Percentiles rank a stretch among this genome's conserved stretches.
These are phyloP conservation scores for Venturia canescens DNA, from an alignment of 1,140 invertebrate species.

Conservation along the genomic window DNA sequence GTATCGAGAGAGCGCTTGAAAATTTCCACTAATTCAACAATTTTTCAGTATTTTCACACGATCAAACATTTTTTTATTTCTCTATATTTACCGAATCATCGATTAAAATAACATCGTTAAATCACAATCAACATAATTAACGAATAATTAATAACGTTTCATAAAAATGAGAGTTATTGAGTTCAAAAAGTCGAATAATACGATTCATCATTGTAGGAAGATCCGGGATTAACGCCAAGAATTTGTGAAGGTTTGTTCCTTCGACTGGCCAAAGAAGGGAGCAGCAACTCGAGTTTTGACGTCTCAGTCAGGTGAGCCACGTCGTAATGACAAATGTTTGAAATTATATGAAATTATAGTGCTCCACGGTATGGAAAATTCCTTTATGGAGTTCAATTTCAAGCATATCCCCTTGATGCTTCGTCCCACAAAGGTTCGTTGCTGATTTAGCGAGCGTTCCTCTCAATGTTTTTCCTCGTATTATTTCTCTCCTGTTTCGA, in stretches of 20 bases:
- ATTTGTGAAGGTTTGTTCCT: conserved; percentile 75
- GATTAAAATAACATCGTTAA: not conserved
- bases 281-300: conserved; percentile 50
- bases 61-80: no score
- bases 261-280: conserved; percentile 63
- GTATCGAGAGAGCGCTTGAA: not conserved
- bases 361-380: no score
- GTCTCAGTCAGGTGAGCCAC: conserved; percentile 64
- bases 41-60: no score
- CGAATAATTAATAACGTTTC: not conserved
- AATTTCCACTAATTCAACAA: not conserved
- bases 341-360: no score
- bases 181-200: conserved; percentile 11
- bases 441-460: no score
- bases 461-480: no score
- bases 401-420: no score
- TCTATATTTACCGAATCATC: no score
- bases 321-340: not conserved
- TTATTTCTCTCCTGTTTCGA: no score
- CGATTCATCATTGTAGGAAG: conserved; percentile 66
- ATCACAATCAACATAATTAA: not conserved
- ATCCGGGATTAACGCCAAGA: conserved; percentile 77
- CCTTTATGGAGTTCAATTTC: no score
- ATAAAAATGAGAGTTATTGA: no score
- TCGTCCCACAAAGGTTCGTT: no score